A percentile compares a stretch with the other conserved stretches of the same genome.
Evolutionary conservation across 2,888 invertebrate genomes (phyloP).

Genomic region (Doris montereyensis): DNA sequence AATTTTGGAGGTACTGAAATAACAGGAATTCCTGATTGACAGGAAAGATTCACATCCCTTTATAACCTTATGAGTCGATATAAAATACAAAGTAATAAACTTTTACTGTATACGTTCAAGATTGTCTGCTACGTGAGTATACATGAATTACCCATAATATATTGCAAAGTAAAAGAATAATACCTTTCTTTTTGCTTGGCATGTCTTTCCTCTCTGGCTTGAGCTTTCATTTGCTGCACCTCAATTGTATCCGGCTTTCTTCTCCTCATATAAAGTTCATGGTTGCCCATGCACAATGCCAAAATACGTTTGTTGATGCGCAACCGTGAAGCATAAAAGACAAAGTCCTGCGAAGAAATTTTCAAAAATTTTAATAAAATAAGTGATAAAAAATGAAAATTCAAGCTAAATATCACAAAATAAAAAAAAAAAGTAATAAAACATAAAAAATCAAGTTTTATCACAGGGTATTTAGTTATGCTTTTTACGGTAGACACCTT

Average conservation of each 20-base stretch:
- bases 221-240: constrained; percentile 99
- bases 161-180: neutral
- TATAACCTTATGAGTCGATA: neutral
- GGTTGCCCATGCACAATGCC: constrained; percentile 99
- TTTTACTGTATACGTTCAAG: neutral
- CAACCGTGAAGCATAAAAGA: constrained; percentile 98
- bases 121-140: too few relatives aligned
- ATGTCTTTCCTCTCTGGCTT: constrained; percentile 95
- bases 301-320: constrained; percentile 99
- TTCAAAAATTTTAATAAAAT: neutral
- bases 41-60: neutral
- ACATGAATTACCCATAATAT: too few relatives aligned
- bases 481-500: too few relatives aligned
- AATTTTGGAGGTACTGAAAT: too few relatives aligned
- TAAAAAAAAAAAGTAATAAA: too few relatives aligned
- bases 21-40: too few relatives aligned
- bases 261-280: constrained; percentile 98
- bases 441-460: too few relatives aligned
- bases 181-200: constrained; percentile 94
- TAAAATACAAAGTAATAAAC: neutral
- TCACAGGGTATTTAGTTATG: too few relatives aligned
- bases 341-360: constrained; percentile 82
- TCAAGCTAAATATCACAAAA: too few relatives aligned
- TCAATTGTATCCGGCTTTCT: constrained; percentile 99
- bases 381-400: too few relatives aligned